These are phyloP conservation scores for Orgyia antiqua DNA, from an alignment of 2,888 invertebrate species.

Conservation along the genomic window DNA sequence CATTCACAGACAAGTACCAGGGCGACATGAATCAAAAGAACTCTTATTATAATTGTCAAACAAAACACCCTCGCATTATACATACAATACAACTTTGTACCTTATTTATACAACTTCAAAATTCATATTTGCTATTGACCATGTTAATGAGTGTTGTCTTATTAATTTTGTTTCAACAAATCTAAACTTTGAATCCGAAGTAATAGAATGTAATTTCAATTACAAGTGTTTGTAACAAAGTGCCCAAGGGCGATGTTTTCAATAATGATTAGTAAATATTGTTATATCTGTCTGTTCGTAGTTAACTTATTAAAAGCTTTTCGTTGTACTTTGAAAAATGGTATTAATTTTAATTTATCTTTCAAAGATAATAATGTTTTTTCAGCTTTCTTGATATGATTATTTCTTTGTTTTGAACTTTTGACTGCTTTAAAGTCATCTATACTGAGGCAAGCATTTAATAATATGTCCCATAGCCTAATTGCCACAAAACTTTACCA, in stretches of 20 bases:
- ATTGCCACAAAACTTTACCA: no score
- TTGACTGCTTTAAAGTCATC: no score
- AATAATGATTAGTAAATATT: not conserved
- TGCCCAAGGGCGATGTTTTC: not conserved
- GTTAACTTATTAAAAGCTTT: no score
- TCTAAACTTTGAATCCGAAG: not conserved
- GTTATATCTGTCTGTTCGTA: no score
- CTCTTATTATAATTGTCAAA: slow-evolving; percentile 31
- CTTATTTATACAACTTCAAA: not conserved
- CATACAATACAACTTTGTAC: slow-evolving; percentile 1
- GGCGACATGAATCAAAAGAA: slow-evolving; percentile 14
- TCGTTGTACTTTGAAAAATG: no score
- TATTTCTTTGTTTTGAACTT: no score
- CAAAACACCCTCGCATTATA: slow-evolving; percentile 16
- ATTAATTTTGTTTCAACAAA: not conserved
- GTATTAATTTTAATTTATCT: no score
- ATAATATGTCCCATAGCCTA: no score
- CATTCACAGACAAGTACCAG: slow-evolving; percentile 13
- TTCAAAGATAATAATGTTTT: no score
- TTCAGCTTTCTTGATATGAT: no score
- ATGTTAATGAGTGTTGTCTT: slow-evolving; percentile 5
- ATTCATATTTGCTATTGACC: not conserved
- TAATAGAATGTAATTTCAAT: not conserved
- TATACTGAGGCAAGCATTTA: no score
- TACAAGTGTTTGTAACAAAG: not conserved